Evolutionary conservation across 53 echinoderm and acorn worm genomes (phyloP).

Genomic region (Arbacia lixula): DNA sequence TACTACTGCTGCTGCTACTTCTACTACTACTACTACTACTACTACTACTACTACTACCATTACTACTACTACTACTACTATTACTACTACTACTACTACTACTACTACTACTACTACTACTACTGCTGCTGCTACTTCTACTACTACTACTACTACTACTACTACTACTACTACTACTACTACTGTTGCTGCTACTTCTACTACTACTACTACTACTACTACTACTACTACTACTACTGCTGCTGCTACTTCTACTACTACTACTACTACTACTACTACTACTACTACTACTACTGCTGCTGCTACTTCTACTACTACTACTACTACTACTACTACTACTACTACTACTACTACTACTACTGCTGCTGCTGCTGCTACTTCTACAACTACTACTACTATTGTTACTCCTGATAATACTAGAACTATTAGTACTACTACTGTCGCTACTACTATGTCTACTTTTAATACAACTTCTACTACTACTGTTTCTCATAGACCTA

Average conservation of each 20-base stretch:
- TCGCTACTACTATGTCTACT: too few relatives aligned
- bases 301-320: background rate
- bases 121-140: background rate
- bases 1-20: conserved; percentile 1
- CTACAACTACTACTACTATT: background rate
- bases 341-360: background rate
- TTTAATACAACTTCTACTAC: too few relatives aligned
- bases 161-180: background rate
- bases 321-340: background rate
- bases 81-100: background rate
- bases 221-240: background rate
- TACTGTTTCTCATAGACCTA: too few relatives aligned
- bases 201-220: background rate
- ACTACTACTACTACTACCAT: background rate
- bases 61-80: background rate
- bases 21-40: background rate
- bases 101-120: background rate
- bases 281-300: background rate
- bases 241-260: background rate
- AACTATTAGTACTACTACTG: background rate
- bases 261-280: background rate
- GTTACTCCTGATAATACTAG: background rate
- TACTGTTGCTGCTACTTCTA: too few relatives aligned
- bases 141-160: background rate
- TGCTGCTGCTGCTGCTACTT: background rate